phyloP scores from a whole-genome alignment of 2,113 vertebrate genomes.

The Dipodomys stephensi region DNA sequence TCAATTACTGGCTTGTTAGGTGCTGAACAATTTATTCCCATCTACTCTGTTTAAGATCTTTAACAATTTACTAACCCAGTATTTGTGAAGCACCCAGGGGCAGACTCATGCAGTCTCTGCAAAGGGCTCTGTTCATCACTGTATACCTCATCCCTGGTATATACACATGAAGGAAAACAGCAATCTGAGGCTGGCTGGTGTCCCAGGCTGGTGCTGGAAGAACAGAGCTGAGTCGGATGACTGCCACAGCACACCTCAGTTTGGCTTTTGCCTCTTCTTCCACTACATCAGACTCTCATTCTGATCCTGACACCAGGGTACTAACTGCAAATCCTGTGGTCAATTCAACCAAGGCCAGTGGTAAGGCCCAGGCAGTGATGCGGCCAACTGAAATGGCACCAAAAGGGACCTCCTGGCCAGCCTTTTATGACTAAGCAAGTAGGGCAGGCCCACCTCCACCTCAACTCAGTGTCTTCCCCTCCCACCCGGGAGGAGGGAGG shows the following conservation, averaged over 20 bases:
- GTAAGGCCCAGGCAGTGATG: too few relatives aligned
- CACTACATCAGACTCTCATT: too few relatives aligned
- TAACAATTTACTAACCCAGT: too few relatives aligned
- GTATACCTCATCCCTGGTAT: not conserved
- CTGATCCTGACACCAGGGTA: not conserved
- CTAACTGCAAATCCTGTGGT: not conserved
- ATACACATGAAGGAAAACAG: not conserved
- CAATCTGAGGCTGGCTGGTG: too few relatives aligned
- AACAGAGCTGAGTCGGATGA: not conserved
- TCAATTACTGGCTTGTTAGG: not conserved
- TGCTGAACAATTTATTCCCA: not conserved
- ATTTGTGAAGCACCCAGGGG: not conserved
- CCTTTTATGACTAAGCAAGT: too few relatives aligned
- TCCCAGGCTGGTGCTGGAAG: not conserved
- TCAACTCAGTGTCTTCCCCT: not conserved
- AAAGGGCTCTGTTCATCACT: too few relatives aligned
- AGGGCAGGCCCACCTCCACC: not conserved
- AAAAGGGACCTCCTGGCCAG: not conserved
- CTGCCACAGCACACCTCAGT: accelerated
- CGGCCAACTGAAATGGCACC: not conserved
- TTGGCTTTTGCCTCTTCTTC: not conserved
- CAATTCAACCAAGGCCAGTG: not conserved
- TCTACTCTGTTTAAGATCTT: not conserved
- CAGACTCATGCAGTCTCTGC: too few relatives aligned
- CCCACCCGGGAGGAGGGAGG: not conserved